Percentiles rank a stretch among this genome's conserved stretches.
These are phyloP conservation scores for Goniozus legneri DNA, from an alignment of 1,140 invertebrate species.

Conservation along the genomic window DNA sequence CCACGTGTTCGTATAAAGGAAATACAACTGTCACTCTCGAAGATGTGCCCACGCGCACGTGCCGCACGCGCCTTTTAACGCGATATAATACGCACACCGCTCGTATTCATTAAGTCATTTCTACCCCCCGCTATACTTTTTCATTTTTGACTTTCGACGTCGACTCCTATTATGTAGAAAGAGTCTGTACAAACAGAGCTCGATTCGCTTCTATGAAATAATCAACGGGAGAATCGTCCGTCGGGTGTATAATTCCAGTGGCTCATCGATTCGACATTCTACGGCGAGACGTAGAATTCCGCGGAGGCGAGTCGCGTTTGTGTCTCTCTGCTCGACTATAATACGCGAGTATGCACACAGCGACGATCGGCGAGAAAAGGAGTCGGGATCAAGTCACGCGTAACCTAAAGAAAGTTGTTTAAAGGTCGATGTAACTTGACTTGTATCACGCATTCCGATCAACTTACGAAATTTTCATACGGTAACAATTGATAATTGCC, in stretches of 20 bases:
- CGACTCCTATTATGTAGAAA: too few species aligned
- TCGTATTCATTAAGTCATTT: slow-evolving; percentile 52
- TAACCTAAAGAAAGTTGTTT: slow-evolving; percentile 41
- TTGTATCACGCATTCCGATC: slow-evolving; percentile 42
- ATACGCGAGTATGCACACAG: slow-evolving; percentile 20
- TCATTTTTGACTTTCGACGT: too few species aligned
- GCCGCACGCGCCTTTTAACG: slow-evolving; percentile 47
- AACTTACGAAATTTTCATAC: slow-evolving; percentile 36
- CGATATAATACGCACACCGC: slow-evolving; percentile 48
- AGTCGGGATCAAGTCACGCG: slow-evolving; percentile 36
- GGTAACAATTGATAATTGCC: slow-evolving; percentile 38
- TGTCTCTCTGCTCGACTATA: too few species aligned
- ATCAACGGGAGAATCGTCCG: too few species aligned
- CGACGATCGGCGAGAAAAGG: slow-evolving; percentile 21
- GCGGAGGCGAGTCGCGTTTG: too few species aligned
- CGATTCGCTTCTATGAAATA: too few species aligned
- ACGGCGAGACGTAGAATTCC: too few species aligned
- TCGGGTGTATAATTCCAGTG: too few species aligned
- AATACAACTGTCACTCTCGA: too few species aligned
- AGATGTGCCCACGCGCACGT: slow-evolving; percentile 30
- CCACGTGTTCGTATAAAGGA: background rate
- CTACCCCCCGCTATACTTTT: background rate
- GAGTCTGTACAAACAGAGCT: too few species aligned
- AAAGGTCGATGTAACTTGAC: slow-evolving; percentile 40
- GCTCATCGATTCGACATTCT: too few species aligned